Base-by-base conservation (phyloP, 2,888 invertebrate species). In the Adelphocoris suturalis region DNA sequence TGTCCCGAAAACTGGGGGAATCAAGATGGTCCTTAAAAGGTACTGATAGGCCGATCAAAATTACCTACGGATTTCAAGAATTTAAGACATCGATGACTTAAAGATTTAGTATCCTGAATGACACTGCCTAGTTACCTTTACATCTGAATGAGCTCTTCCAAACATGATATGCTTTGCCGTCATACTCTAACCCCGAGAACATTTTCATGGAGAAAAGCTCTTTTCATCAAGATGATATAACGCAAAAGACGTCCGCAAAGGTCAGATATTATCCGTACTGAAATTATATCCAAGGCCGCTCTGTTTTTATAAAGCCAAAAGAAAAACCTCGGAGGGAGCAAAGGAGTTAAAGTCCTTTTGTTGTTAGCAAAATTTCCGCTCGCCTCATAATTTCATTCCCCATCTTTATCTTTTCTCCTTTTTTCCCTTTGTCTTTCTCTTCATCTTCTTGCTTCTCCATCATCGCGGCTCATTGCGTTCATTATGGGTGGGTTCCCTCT, bases 391-490 rank as follows among this genome's bases (percentile, higher is more conserved):
- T 23, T 68, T 68, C 23, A 68, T 68, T 68, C 19, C 23, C 27
- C 23, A 23, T 68, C 68, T 19, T 68, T 68, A 68, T 68, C 68
- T 23, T 68, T 61, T 61, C 61, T 61, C 61, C n/a, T 61, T 61
- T 23, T 23, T 68, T 68, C 19, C 23, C 13, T 23, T 68, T 68
- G 19, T 23, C 19, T 68, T 68, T 68, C 23, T 68, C 68, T 68
- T 68, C 68, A 68, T 68, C 68, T 68, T 23, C 68, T 68, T 68
- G 68, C 68, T 68, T 68, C 68, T 68, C 68, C 68, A 68, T 68
- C 68, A 68, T 68, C 68, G 19, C 86, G 86, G 61, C 86, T 86
- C 86, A 86, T 86, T 86, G 86, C 86, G 86, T 86, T 86, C 86
- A 86, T 86, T 86, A 47, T 78, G 46, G 75, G 75, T 47, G 86